phyloP scores from a whole-genome alignment of 2,113 vertebrate genomes.

The Smithornis capensis region DNA sequence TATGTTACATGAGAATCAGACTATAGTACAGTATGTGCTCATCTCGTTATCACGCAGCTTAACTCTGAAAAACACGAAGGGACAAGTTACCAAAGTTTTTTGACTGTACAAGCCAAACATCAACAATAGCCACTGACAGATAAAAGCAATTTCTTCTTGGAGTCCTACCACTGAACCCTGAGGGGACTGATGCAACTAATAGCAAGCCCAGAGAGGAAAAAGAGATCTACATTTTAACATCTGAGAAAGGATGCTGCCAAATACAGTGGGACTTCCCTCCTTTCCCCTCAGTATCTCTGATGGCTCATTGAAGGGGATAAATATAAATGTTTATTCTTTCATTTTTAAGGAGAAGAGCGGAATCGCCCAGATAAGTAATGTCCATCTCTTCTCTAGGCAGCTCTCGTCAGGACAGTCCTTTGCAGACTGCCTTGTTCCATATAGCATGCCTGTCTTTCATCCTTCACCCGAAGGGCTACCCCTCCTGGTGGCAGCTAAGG shows the following conservation, averaged over 20 bases:
- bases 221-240: neutral
- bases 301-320: neutral
- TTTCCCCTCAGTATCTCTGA: neutral
- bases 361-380: neutral
- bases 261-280: neutral
- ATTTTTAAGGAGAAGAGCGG: neutral
- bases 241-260: neutral
- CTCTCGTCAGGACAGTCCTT: neutral
- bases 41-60: neutral
- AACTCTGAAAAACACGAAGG: neutral
- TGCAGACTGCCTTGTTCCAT: neutral
- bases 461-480: neutral
- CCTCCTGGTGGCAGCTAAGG: neutral
- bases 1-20: neutral
- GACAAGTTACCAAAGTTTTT: neutral
- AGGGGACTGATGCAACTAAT: neutral
- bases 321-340: neutral
- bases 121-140: slow-evolving; percentile 28
- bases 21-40: slow-evolving; percentile 19
- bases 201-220: neutral
- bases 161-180: neutral
- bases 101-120: neutral
- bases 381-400: neutral
- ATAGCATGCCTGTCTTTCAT: neutral
- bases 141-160: slow-evolving; percentile 17